Percentiles rank a stretch among this genome's conserved stretches.
Conservation (phyloP, 2,113 vertebrate genomes). For the Nycticryphes semicollaris region DNA sequence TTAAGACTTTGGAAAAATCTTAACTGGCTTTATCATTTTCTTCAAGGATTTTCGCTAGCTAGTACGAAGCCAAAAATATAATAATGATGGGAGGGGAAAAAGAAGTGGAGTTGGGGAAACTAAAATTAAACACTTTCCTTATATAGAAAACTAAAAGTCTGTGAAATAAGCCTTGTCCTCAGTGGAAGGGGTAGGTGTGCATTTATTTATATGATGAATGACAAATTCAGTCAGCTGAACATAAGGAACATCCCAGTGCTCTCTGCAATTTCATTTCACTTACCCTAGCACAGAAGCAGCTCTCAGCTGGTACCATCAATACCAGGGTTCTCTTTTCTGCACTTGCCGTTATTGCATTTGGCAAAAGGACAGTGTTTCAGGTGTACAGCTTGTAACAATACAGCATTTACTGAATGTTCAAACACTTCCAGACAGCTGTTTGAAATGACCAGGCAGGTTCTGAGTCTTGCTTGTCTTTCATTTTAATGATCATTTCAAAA, state of each 20-base stretch:
- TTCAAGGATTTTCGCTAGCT: neutral
- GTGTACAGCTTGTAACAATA: neutral
- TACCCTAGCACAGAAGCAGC: neutral
- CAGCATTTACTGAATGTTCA: neutral
- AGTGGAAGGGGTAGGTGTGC: neutral
- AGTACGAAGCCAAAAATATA: neutral
- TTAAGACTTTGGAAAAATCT: neutral
- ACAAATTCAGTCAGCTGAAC: neutral
- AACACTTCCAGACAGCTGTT: neutral
- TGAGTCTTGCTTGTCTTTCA: neutral
- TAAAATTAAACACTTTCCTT: neutral
- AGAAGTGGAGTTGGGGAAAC: neutral
- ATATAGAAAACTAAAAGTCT: neutral
- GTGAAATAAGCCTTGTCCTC: neutral
- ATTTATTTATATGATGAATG: conserved; percentile 2
- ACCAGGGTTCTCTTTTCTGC: neutral
- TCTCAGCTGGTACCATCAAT: neutral
- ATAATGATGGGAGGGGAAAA: neutral
- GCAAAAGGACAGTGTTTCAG: neutral
- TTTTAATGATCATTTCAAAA: neutral
- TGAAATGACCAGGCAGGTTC: neutral
- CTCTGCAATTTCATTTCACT: neutral
- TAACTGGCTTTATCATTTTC: neutral
- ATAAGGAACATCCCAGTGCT: neutral
- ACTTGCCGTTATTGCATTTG: neutral